These are phyloP conservation scores for Copsychus sechellarum DNA, from an alignment of 2,113 vertebrate genomes.

Conservation along the genomic window DNA sequence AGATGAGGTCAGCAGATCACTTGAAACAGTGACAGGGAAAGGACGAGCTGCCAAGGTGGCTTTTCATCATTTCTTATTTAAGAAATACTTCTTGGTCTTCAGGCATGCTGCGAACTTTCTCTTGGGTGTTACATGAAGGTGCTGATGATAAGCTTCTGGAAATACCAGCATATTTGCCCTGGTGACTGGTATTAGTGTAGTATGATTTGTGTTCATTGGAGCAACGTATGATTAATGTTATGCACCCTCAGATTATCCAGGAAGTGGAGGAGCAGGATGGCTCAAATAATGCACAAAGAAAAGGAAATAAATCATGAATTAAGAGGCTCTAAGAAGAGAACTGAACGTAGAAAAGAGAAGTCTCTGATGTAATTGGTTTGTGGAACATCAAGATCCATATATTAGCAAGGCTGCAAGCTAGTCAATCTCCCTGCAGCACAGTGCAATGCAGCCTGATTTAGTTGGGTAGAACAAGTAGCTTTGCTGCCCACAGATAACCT, in stretches of 20 bases:
- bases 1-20: neutral
- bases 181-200: neutral
- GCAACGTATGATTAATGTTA: neutral
- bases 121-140: neutral
- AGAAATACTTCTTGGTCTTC: neutral
- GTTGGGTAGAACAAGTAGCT: neutral
- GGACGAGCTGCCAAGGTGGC: neutral
- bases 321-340: neutral
- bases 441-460: neutral
- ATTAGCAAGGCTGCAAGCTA: neutral
- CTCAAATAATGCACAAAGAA: neutral
- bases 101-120: neutral
- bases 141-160: neutral
- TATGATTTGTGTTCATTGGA: neutral
- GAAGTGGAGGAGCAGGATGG: neutral
- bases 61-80: neutral
- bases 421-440: neutral
- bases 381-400: neutral
- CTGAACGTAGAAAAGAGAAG: neutral
- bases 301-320: neutral
- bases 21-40: neutral
- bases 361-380: neutral
- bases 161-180: neutral
- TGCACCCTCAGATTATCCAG: neutral
- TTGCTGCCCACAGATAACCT: neutral